Conservation (phyloP, 1,140 invertebrate species). For the Lucilia cuprina region DNA sequence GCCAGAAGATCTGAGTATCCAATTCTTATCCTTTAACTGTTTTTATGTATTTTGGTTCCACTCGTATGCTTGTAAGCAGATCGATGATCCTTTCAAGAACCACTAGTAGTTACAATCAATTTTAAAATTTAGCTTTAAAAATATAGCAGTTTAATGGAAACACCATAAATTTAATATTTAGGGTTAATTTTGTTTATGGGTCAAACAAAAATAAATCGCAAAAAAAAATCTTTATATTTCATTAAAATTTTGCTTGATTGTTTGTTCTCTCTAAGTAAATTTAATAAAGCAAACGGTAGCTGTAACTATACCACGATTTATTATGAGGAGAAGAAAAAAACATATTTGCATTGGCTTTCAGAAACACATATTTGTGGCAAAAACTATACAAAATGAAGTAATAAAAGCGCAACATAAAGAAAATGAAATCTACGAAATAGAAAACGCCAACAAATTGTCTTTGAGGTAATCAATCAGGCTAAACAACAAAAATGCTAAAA, state of each 20-base stretch:
- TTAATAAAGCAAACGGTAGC: neutral
- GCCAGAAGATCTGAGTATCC: no score
- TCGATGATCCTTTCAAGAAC: no score
- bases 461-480: constrained; percentile 20
- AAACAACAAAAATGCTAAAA: neutral
- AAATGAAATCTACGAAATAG: neutral
- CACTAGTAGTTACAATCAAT: no score
- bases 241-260: neutral
- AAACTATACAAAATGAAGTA: neutral
- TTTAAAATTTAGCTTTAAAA: no score
- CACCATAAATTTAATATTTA: neutral
- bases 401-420: neutral
- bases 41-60: no score
- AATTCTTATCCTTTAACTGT: no score
- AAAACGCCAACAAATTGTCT: neutral
- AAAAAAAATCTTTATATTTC: neutral
- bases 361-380: neutral
- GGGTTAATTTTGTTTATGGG: constrained; percentile 2
- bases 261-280: neutral
- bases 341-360: neutral
- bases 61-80: no score
- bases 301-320: neutral
- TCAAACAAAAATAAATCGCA: neutral
- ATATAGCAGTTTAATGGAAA: no score
- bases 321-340: neutral